Base-by-base conservation (phyloP, 1,140 invertebrate genomes). In the Pteromalus puparum region DNA sequence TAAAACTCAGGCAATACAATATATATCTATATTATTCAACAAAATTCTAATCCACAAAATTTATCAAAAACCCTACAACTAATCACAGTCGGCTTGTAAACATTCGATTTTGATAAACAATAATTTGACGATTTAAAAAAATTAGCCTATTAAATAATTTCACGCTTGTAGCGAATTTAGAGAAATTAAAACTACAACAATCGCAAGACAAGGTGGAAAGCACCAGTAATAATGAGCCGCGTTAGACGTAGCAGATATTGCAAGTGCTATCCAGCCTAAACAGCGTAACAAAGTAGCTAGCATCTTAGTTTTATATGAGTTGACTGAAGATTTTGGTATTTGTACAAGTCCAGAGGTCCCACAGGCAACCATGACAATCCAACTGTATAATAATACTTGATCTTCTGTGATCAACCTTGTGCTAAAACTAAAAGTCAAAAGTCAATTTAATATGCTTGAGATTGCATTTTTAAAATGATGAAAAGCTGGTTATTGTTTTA, bases 371-470 rank as follows among this genome's bases (percentile, higher is more conserved):
- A 93, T 88, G 70, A 92, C 28, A 65, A 90, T 82, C 90, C 93
- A 92, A 82, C 90, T 91, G 74, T 85, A 86, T 2, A 90, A 26
- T 82, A 93, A 88, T 21, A 90, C 53, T 77, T 90, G 88, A 86
- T 94, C 93, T 86, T 93, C 92, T 0, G 91, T 90, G 5, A 87
- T 86, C 70, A 93, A 87, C 85, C 87, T 89, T 18, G 86, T 91
- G 82, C 89, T 90, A 38, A 90, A 93, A 81, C 92, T 93, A 78
- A 82, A 91, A 89, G 77, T 65, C 86, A 38, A 87, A 73, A 78
- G 77, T 61, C 7, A 21, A 46, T 65, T 84, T 38, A 82, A 13
- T 82, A 79, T 53, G 38, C 9, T 61, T 61, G 15, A 53, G 18
- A 53, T 76, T 65, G 18, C 65, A 28, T 30, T 46, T 46, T 48